Conservation (phyloP, 2,113 vertebrate species). For the Chloropsis hardwickii region DNA sequence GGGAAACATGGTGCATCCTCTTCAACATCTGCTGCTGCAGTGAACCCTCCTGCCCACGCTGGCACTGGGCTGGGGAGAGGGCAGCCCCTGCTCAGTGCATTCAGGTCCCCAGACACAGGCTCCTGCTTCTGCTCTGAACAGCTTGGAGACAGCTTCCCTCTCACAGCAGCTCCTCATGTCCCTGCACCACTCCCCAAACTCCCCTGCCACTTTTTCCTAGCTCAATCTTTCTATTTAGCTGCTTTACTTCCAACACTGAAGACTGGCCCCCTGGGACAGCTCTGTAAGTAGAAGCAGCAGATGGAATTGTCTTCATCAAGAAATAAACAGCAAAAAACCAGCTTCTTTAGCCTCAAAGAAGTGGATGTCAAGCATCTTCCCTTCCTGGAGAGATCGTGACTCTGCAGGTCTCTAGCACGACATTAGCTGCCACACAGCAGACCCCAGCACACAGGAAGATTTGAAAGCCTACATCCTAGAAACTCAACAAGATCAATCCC, state of each 20-base stretch:
- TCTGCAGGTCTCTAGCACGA: neutral
- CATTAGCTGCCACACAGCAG: neutral
- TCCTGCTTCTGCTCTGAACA: neutral
- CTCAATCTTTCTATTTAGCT: neutral
- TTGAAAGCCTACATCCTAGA: neutral
- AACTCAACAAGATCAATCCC: neutral
- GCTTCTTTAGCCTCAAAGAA: neutral
- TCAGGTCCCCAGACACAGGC: rapidly evolving
- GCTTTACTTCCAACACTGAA: neutral
- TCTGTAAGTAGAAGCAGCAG: neutral
- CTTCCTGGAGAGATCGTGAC: rapidly evolving
- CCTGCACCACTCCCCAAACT: neutral
- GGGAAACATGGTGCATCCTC: neutral
- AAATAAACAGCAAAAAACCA: neutral
- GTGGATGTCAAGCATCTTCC: neutral
- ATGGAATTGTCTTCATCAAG: neutral
- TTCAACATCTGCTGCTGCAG: rapidly evolving
- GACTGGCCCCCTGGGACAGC: neutral
- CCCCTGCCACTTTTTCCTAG: neutral
- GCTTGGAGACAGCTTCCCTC: neutral
- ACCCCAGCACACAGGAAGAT: neutral
- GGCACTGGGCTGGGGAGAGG: too few species aligned
- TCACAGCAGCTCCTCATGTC: neutral
- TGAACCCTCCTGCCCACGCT: rapidly evolving
- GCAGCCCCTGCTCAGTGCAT: neutral